Evolutionary conservation across 2,113 vertebrate genomes (phyloP), one percentile per base, ranked within the genome.

Genomic region (Tetrax tetrax): DNA sequence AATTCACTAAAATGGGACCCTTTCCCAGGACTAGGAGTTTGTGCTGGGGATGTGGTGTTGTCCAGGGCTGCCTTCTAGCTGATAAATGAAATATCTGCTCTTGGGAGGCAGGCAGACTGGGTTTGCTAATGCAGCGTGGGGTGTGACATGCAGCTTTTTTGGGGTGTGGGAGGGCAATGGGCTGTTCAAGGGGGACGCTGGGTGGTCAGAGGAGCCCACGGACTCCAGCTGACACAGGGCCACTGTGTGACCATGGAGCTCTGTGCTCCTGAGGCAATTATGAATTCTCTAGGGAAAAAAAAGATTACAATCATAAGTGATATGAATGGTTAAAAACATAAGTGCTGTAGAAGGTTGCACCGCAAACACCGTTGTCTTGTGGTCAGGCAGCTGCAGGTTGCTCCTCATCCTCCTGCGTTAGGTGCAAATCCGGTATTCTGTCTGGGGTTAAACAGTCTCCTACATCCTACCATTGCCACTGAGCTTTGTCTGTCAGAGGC

Each of bases 201-300:
- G 20, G 22, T 17, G 53, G 8, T 81, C 41, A 41, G 41, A 35
- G 43, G 31, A 51, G 35, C 18, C 8, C 24, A 10, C 6, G 13
- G 60, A 8, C 35, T 37, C 25, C 45, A 54, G 38, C 11, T 81
- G 45, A 28, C 9, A 7, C 8, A 9, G n/a, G 37, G 48, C 6
- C 10, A 14, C 22, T 22, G 3, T 0, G 0, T 20, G 28, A 10
- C 15, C 15, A 14, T 1, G 4, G 61, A 69, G 16, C 7, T 81
- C 59, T 64, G 43, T 16, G 5, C 5, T 38, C 21, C 17, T 48
- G 20, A 41, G 37, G 25, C 9, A 64, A 10, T 25, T 60, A 60
- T 4, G 7, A 70, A 69, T 72, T 17, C 29, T 19, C 15, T n/a
- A 33, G 3, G 41, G 25, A 33, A 18, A 10, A 25, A 6, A 10